Conservation (phyloP, 1,140 invertebrate genomes). For the Halotydeus destructor region DNA sequence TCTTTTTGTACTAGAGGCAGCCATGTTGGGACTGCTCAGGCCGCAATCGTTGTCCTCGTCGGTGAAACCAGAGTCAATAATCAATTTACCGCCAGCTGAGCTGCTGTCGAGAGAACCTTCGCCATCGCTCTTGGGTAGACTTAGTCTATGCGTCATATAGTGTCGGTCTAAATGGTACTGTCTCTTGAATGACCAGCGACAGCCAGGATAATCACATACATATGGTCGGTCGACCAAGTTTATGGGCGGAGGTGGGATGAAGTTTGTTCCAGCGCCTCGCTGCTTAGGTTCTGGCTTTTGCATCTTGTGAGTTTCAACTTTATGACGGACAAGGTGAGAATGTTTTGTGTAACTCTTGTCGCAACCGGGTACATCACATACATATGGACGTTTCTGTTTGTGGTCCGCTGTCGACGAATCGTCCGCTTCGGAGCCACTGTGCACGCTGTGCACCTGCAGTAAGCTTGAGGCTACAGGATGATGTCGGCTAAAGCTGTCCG, state of each 20-base stretch:
- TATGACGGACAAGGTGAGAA: constrained; percentile 4
- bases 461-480: too few species aligned
- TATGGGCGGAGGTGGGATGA: neutral
- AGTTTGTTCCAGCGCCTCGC: neutral
- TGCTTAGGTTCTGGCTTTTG: constrained; percentile 1
- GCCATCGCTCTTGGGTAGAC: too few species aligned
- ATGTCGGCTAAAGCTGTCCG: too few species aligned
- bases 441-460: too few species aligned
- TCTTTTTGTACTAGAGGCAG: too few species aligned
- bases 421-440: too few species aligned
- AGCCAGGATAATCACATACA: constrained; percentile 4
- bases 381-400: constrained; percentile 4
- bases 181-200: constrained; percentile 3
- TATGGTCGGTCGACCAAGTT: constrained; percentile 3
- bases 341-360: constrained; percentile 8
- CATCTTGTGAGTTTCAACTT: constrained; percentile 4
- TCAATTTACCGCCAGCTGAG: too few species aligned
- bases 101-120: too few species aligned
- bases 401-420: too few species aligned
- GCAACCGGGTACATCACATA: neutral
- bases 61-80: too few species aligned
- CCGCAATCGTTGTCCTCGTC: too few species aligned
- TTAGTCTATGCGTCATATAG: constrained; percentile 4
- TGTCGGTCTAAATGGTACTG: constrained; percentile 8
- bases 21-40: too few species aligned